phyloP scores from a whole-genome alignment of 2,888 invertebrate genomes.

The Pristionchus fissidentatus region DNA sequence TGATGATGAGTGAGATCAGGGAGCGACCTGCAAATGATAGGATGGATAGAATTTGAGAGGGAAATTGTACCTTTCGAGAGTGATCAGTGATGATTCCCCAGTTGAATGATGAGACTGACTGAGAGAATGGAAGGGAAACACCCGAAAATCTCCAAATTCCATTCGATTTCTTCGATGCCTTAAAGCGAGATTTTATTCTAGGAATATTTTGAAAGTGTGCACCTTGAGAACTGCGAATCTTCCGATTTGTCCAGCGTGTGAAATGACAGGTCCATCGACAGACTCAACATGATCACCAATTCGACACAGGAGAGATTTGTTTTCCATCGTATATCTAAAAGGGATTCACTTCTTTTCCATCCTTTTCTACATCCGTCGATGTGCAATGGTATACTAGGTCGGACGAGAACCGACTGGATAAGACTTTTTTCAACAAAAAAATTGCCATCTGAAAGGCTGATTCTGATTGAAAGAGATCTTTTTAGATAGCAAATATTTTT shows the following conservation, averaged over 20 bases:
- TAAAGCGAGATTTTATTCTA: background rate
- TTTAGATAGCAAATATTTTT: too few species aligned
- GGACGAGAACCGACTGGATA: background rate
- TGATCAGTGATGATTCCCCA: conserved; percentile 44
- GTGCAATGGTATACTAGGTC: background rate
- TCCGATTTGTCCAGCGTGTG: conserved; percentile 39
- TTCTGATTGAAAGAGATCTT: too few species aligned
- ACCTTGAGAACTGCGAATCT: conserved; percentile 44
- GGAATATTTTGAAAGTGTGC: background rate
- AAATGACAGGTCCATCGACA: conserved; percentile 44
- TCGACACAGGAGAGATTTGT: conserved; percentile 11
- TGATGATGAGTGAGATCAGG: background rate
- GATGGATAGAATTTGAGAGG: background rate
- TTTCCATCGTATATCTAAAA: background rate
- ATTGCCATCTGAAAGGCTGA: background rate
- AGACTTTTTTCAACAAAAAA: background rate
- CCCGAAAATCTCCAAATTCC: conserved; percentile 44
- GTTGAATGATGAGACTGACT: conserved; percentile 32
- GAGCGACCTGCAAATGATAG: background rate
- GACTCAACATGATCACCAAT: conserved; percentile 41
- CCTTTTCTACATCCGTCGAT: background rate
- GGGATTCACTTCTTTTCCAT: too few species aligned
- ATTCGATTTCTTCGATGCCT: conserved; percentile 9
- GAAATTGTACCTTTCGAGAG: conserved; percentile 26
- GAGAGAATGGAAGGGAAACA: conserved; percentile 37